Conservation (phyloP, 2,113 vertebrate species). For the Uria aalge region DNA sequence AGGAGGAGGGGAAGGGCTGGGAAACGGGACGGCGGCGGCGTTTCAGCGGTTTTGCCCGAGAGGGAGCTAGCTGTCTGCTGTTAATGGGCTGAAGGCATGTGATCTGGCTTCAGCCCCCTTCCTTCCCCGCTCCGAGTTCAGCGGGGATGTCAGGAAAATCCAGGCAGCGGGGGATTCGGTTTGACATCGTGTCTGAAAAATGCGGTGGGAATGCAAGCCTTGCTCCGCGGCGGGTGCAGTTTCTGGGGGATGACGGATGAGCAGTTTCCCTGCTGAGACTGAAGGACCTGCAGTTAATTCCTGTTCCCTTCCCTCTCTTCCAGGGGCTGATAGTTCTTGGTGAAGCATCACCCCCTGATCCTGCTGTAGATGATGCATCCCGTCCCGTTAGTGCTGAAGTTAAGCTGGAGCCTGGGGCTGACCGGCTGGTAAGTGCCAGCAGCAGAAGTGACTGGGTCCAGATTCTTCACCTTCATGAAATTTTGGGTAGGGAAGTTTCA, state of each 20-base stretch:
- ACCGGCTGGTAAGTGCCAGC: conserved; percentile 73
- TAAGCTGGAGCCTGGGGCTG: conserved; percentile 75
- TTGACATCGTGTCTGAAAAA: background rate
- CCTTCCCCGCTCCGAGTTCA: background rate
- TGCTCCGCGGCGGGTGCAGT: no score
- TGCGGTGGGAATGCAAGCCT: background rate
- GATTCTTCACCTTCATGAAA: fast-evolving
- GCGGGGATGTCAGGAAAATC: background rate
- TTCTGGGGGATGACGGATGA: background rate
- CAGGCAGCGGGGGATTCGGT: background rate
- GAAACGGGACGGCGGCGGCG: fast-evolving
- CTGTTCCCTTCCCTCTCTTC: conserved; percentile 31
- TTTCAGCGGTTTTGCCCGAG: background rate
- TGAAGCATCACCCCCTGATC: conserved; percentile 72
- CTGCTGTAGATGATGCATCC: conserved; percentile 62
- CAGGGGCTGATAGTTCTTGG: conserved; percentile 91
- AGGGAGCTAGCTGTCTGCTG: background rate
- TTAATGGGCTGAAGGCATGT: background rate
- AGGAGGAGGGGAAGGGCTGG: background rate
- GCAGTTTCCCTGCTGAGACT: background rate
- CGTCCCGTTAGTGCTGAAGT: conserved; percentile 68
- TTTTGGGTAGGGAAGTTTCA: background rate
- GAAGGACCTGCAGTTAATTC: background rate
- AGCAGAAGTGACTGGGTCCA: background rate
- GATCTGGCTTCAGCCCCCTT: background rate